Base-by-base conservation (phyloP, 2,113 vertebrate species). In the Poeciliopsis retropinna region DNA sequence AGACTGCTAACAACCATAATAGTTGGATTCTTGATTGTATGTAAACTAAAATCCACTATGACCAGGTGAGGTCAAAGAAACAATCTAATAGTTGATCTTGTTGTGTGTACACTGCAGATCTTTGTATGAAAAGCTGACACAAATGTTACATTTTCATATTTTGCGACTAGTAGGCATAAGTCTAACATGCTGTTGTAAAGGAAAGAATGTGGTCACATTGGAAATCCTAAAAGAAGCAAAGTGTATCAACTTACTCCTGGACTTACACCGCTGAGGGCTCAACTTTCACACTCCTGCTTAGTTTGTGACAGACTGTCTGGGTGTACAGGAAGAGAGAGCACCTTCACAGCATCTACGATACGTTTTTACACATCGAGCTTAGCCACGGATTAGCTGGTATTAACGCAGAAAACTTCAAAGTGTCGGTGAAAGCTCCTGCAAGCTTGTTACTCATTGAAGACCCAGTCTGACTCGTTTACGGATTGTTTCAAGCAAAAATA, bases 191-290 rank as follows among this genome's bases (percentile, higher is more conserved):
- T 34, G n/a, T 44, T n/a, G 51, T 34, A 12, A 60, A 37, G 25
- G 11, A 9, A 41, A 64, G 32, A 28, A 70, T 64, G 34, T 30
- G 8, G 27, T 29, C 67, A 70, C 31, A 30, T 64, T 73, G 67
- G 30, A 79, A 22, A 64, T 73, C 61, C 12, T 70, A 1, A 37
- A 60, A n/a, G n/a, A 37, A 67, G 17, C 9, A 25, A 71, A 60
- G 37, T 67, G 19, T 41, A 51, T 60, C 30, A 14, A 57, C 64
- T 76, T 60, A 73, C 30, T 5, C 10, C 34, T 37, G 28, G 51
- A 34, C 54, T 57, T 47, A 30, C 60, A 37, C 30, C 29, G 6
- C 34, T 51, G 8, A 73, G 32, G 70, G 71, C 39, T 80, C 63
- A 68, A n/a, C 4, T 61, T 54, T 67, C 62, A 66, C 5, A 5